Conservation (phyloP, 2,113 vertebrate genomes). For the Pelusios castaneus region DNA sequence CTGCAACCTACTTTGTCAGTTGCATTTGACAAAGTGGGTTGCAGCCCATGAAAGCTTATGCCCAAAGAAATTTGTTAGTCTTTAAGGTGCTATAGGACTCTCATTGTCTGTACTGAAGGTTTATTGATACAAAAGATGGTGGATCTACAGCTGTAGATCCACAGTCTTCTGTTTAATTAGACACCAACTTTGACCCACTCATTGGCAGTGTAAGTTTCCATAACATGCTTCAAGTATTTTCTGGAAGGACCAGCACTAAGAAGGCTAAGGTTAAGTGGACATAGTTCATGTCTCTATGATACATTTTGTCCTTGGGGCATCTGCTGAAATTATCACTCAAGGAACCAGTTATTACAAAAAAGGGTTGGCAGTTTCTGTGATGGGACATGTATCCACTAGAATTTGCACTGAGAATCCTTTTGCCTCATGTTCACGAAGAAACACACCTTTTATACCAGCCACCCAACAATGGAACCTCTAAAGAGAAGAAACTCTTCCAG, state of each 20-base stretch:
- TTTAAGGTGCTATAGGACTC: too few relatives aligned
- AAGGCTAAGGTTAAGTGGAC: background rate
- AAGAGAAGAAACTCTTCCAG: background rate
- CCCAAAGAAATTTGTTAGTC: too few relatives aligned
- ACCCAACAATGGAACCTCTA: background rate
- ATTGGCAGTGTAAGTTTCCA: fast-evolving
- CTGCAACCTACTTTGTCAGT: too few relatives aligned
- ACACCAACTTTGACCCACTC: fast-evolving
- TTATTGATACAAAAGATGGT: fast-evolving
- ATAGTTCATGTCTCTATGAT: fast-evolving
- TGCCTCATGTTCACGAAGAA: background rate
- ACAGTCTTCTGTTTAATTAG: fast-evolving
- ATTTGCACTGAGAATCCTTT: background rate
- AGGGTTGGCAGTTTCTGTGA: background rate
- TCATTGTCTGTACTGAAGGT: too few relatives aligned
- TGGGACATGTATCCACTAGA: background rate
- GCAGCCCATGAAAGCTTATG: too few relatives aligned
- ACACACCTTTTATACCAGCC: background rate
- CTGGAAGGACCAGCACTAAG: background rate
- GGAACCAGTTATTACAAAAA: fast-evolving
- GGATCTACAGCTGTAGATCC: background rate
- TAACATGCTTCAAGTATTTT: background rate
- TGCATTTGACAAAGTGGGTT: too few relatives aligned
- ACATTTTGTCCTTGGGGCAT: fast-evolving
- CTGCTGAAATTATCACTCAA: fast-evolving